Base-by-base conservation (phyloP, 2,888 invertebrate genomes). In the Drosophila kuntzei region DNA sequence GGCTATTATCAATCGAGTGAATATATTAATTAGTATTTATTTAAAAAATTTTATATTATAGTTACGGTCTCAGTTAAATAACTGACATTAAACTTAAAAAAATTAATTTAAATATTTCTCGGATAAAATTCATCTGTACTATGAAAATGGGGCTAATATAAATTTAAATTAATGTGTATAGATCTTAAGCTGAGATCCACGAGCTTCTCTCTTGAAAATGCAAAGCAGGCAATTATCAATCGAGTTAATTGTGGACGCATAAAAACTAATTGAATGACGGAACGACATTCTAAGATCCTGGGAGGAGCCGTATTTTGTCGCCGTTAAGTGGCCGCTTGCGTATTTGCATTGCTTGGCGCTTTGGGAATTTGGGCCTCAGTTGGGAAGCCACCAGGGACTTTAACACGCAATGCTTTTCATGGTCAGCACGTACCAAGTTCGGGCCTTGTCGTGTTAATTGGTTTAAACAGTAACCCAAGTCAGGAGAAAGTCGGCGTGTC, bases 381-480 rank as follows among this genome's bases (percentile, higher is more conserved):
- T 41, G 29, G 9, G 32, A 20, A n/a, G 32, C 50, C 79, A 46
- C 74, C 37, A 29, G 80, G 65, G 83, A 74, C 46, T 41, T 32
- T 20, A 39, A 55, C 77, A 79, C 71, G 79, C 65, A 68, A 59
- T 16, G 77, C 54, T 59, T 43, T 16, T 58, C 60, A 36, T 57
- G 37, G 43, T 25, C 20, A 49, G 51, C 46, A 67, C 65, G 61
- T 55, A 44, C 37, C 36, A 37, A 39, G 37, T 41, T 51, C 8
- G 34, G 50, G 51, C 53, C 47, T 46, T 55, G 70, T 71, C 57
- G 74, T 79, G 89, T 87, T 85, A 89, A 85, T 89, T 89, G 77
- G 89, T 87, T 89, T 85, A 87, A 81, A 85, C 71, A 87, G 85
- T 84, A 85, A 85, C 72, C 75, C 69, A 72, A 83, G 80, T 75